Percentiles rank a stretch among this genome's conserved stretches.
phyloP scores from a whole-genome alignment of 2,797 vertebrate species.

The Falco rusticolus region DNA sequence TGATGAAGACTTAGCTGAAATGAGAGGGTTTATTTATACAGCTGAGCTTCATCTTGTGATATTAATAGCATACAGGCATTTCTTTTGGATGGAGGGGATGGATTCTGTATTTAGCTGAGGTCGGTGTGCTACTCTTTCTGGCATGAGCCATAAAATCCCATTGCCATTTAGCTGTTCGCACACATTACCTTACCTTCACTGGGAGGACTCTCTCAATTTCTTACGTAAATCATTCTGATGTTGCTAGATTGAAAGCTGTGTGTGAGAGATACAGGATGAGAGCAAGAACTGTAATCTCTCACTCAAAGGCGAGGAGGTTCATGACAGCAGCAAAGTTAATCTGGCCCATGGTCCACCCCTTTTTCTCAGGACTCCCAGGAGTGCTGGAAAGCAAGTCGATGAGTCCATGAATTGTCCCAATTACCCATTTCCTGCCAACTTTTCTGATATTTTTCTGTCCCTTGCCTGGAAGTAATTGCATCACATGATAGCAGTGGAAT shows the following conservation, averaged over 20 bases:
- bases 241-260: not conserved
- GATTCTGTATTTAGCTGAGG: constrained; percentile 8
- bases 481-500: not conserved
- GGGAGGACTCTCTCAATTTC: not conserved
- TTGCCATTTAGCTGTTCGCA: not conserved
- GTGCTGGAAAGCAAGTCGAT: not conserved
- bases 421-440: not conserved
- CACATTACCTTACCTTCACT: not conserved
- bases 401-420: not conserved
- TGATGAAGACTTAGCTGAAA: constrained; percentile 41
- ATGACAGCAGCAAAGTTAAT: not conserved
- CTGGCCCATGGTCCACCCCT: not conserved
- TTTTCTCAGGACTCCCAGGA: not conserved
- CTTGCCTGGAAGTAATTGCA: not conserved
- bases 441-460: not conserved
- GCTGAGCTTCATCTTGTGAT: constrained; percentile 55
- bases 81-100: constrained; percentile 1
- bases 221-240: not conserved
- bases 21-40: constrained; percentile 56
- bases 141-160: not conserved
- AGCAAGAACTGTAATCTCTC: not conserved
- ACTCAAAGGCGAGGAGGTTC: not conserved
- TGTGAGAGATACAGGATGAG: not conserved
- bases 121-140: not conserved
- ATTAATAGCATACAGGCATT: constrained; percentile 43